Percentiles rank a stretch among this genome's conserved stretches.
These are phyloP conservation scores for Alces alces DNA, from an alignment of 2,113 vertebrate genomes.

Conservation along the genomic window DNA sequence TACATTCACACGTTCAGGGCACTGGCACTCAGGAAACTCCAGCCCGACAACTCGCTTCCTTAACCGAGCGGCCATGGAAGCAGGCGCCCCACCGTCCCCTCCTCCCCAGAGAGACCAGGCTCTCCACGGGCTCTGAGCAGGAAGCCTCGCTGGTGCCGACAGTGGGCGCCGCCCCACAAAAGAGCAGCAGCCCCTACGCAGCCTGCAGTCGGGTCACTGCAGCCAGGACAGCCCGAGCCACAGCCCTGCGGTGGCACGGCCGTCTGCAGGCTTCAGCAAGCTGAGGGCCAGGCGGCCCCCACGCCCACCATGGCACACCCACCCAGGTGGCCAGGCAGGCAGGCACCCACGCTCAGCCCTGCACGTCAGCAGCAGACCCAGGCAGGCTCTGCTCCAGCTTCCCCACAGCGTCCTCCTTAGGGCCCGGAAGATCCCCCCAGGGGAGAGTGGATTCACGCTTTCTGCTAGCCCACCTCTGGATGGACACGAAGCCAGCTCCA, in stretches of 20 bases:
- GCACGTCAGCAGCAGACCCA: background rate
- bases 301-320: fast-evolving
- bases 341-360: background rate
- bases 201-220: too few relatives aligned
- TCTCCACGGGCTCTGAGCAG: background rate
- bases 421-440: background rate
- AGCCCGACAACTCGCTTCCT: background rate
- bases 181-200: fast-evolving
- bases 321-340: fast-evolving
- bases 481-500: background rate
- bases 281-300: fast-evolving
- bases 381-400: background rate
- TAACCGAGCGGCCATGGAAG: background rate
- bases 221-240: background rate
- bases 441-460: background rate
- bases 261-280: fast-evolving
- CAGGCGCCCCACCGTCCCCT: fast-evolving
- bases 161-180: background rate
- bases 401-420: background rate
- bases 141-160: background rate
- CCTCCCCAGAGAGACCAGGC: background rate
- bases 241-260: fast-evolving
- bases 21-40: background rate
- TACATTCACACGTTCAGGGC: fast-evolving
- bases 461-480: background rate